Conservation (phyloP, 1,140 invertebrate genomes). For the Drosophila sulfurigaster region DNA sequence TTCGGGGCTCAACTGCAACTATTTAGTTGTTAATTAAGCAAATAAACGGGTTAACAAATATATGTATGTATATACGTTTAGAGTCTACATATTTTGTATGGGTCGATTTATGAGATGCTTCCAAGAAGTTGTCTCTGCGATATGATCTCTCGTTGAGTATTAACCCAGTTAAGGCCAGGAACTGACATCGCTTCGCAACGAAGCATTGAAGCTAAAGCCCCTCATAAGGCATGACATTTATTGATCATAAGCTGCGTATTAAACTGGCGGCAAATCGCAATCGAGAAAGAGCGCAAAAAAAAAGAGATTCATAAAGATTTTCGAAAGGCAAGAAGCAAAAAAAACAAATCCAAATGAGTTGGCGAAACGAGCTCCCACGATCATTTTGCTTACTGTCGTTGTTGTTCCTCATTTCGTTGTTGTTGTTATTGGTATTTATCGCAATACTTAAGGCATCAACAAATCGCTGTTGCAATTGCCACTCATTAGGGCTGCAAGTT, state of each 20-base stretch:
- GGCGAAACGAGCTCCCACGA: slow-evolving; percentile 73
- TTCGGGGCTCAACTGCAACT: slow-evolving; percentile 47
- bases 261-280: slow-evolving; percentile 51
- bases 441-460: slow-evolving; percentile 46
- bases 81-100: slow-evolving; percentile 44
- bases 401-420: neutral
- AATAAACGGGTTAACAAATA: slow-evolving; percentile 60
- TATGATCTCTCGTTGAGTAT: slow-evolving; percentile 30
- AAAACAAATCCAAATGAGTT: slow-evolving; percentile 46
- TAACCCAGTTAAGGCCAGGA: slow-evolving; percentile 61
- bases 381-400: slow-evolving; percentile 28
- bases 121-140: slow-evolving; percentile 52
- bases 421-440: slow-evolving; percentile 40
- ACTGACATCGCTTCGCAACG: slow-evolving; percentile 26
- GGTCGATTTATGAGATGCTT: slow-evolving; percentile 53
- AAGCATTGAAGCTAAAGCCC: slow-evolving; percentile 31
- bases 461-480: slow-evolving; percentile 51
- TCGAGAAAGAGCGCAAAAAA: slow-evolving; percentile 21
- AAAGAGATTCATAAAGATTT: slow-evolving; percentile 60
- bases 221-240: slow-evolving; percentile 75
- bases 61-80: no score
- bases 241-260: slow-evolving; percentile 81
- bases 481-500: slow-evolving; percentile 50
- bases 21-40: slow-evolving; percentile 82
- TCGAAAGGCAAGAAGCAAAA: slow-evolving; percentile 5